Base-by-base conservation (phyloP, 2,888 invertebrate species). In the Bembecia ichneumoniformis region DNA sequence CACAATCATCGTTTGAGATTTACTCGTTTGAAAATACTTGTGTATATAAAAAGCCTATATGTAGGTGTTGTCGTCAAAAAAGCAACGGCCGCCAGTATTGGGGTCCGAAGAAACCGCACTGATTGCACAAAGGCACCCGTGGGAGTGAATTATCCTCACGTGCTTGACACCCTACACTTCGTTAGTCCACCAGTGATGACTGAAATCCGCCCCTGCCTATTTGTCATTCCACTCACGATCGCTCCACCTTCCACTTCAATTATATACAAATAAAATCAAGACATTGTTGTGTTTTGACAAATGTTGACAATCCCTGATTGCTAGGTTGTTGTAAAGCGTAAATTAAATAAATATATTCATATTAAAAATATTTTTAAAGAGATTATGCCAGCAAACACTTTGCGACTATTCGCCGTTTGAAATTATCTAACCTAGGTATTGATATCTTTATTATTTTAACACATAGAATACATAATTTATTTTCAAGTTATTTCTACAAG, bases 41-140 rank as follows among this genome's bases (percentile, higher is more conserved):
- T 40, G 5, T 40, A 13, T 40, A 13, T 5, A 14, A 40, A 3
- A 40, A 14, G 40, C 13, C n/a, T 40, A 40, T 40, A 40, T 11
- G n/a, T 11, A 40, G 3, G 9, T 40, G 40, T 40, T 40, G 40
- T 7, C 13, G 11, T 40, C 4, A 5, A 14, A 44, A 44, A 44
- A 44, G 16, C 16, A 44, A 15, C 16, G 16, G 44, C 11, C 16
- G 44, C 16, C 14, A 40, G 44, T 17, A 28, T 17, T 11, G 63
- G 61, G 64, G 71, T 69, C 64, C 66, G 74, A 82, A 82, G 83
- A 83, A 84, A 81, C 77, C 82, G 68, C 77, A 67, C 77, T 84
- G 86, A 84, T 86, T 86, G 82, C 77, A 86, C 83, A 86, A 86
- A 86, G 83, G 76, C 68, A 75, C 84, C 76, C 81, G 63, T 55